Percentiles rank a stretch among this genome's conserved stretches.
Conservation (phyloP, 35 echinoderm and acorn worm species). For the Chiridota heheva region DNA sequence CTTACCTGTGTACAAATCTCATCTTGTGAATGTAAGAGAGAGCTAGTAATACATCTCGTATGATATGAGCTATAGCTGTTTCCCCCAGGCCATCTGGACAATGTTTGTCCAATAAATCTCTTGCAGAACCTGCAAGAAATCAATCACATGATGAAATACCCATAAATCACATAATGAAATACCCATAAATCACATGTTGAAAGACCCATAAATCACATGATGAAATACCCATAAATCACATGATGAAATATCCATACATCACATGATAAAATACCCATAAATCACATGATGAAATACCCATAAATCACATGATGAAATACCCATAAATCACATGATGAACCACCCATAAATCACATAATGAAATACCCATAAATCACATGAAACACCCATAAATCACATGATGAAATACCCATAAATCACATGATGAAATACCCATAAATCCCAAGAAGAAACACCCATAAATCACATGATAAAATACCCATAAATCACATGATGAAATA, state of each 20-base stretch:
- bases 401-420: too few relatives aligned
- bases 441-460: too few relatives aligned
- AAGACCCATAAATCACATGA: neutral
- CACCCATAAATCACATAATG: too few relatives aligned
- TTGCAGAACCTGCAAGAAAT: conserved; percentile 65
- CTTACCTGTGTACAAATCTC: conserved; percentile 90
- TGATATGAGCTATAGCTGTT: conserved; percentile 76
- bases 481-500: too few relatives aligned
- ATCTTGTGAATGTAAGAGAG: conserved; percentile 88
- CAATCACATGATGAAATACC: neutral
- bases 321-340: too few relatives aligned
- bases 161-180: neutral
- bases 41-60: conserved; percentile 73
- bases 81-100: conserved; percentile 91
- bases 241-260: neutral
- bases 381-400: too few relatives aligned
- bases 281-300: neutral
- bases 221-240: neutral
- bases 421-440: too few relatives aligned
- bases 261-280: too few relatives aligned
- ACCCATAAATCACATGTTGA: neutral
- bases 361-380: too few relatives aligned
- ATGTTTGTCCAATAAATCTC: conserved; percentile 75
- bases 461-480: too few relatives aligned
- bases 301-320: neutral